These are phyloP conservation scores for Augochlorella aurata DNA, from an alignment of 2,888 invertebrate genomes.

Conservation along the genomic window DNA sequence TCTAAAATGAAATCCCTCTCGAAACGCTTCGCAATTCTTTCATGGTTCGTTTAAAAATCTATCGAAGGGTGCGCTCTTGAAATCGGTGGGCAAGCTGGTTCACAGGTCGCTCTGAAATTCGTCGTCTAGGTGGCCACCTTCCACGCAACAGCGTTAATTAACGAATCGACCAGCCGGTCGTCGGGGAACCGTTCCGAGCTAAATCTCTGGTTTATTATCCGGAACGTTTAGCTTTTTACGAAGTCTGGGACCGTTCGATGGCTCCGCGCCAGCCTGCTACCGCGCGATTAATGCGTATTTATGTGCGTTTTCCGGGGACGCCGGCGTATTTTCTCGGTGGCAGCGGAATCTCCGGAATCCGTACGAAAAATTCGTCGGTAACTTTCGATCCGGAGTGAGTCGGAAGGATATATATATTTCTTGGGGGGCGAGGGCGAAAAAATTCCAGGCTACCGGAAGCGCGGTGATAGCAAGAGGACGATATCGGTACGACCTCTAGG, in stretches of 20 bases:
- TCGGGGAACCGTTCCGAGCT: conserved; percentile 75
- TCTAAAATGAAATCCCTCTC: too few species aligned
- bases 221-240: conserved; percentile 76
- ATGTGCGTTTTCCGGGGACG: conserved; percentile 72
- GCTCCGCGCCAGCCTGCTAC: conserved; percentile 75
- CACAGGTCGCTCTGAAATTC: not conserved
- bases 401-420: too few species aligned
- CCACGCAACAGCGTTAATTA: conserved; percentile 69
- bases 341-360: not conserved
- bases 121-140: not conserved
- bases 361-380: not conserved
- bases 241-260: conserved; percentile 74
- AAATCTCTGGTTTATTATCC: conserved; percentile 80
- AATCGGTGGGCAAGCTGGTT: too few species aligned
- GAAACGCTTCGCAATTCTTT: too few species aligned
- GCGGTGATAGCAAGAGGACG: conserved; percentile 66
- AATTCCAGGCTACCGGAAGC: conserved; percentile 54
- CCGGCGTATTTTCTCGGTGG: conserved; percentile 45
- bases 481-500: conserved; percentile 70
- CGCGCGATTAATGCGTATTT: conserved; percentile 78
- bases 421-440: not conserved
- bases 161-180: conserved; percentile 75
- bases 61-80: too few species aligned
- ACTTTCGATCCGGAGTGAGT: not conserved
- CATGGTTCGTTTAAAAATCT: too few species aligned